Evolutionary conservation across 2,797 vertebrate genomes (phyloP), one percentile per base, ranked within the genome.

Genomic region (Alca torda): DNA sequence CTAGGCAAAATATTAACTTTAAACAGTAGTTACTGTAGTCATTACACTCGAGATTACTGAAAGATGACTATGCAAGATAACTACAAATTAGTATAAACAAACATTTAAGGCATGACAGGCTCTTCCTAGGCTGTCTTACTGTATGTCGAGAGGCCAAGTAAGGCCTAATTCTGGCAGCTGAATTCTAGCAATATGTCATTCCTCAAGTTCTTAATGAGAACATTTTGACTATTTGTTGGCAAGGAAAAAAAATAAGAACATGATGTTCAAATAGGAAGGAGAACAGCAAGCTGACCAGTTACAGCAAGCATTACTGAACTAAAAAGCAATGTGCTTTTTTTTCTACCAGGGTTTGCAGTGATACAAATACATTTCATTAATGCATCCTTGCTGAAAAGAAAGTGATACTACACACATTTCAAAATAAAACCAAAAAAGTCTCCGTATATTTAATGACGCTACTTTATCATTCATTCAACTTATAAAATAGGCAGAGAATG

Each of bases 61-160:
- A 87, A 83, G 90, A 96, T 94, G 92, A 96, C 92, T 93, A 31
- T 6, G 48, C 79, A 73, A 96, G 90, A 91, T 89, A 94, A 63
- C 84, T 69, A 73, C 76, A 93, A 96, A 73, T 73, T 4, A 91
- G 30, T 78, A 89, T 69, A 91, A 94, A 86, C 69, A 96, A 95
- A 92, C 63, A 89, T 88, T 39, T 76, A 31, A 94, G 69, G 79
- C 65, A 85, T 31, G 89, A 86, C 65, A 63, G 51, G 73, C 65
- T 81, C 60, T 89, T 94, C 86, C 84, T 76, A 94, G 65, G 65
- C 75, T 85, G 53, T 61, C 72, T 76, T 88, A 91, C 67, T 81
- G 63, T 84, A 94, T 4, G 1, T 84, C 91, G 89, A 84, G 46
- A 64, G 75, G 83, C 73, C 83, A 95, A 95, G 37, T 37, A 81